These are phyloP conservation scores for Hydrophis major DNA, from an alignment of 2,797 vertebrate species.

Conservation along the genomic window DNA sequence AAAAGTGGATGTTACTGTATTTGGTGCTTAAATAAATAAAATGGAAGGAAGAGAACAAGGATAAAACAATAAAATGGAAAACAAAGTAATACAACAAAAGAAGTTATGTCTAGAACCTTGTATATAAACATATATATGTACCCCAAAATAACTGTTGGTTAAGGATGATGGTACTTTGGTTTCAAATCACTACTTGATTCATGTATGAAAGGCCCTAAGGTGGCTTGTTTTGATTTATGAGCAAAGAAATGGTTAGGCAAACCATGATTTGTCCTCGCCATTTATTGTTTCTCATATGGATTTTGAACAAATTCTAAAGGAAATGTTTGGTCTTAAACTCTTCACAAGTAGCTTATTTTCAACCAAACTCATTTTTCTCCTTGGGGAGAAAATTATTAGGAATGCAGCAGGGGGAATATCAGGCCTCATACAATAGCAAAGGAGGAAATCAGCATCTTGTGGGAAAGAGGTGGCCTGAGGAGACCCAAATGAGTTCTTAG, in stretches of 20 bases:
- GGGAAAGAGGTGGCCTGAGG: too few relatives aligned
- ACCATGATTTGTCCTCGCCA: not conserved
- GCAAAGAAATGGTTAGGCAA: not conserved
- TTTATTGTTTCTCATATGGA: not conserved
- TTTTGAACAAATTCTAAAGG: not conserved
- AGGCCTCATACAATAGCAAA: not conserved
- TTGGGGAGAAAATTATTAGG: not conserved
- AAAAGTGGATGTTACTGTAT: not conserved
- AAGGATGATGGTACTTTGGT: not conserved
- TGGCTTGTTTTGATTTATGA: not conserved
- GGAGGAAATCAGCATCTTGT: not conserved
- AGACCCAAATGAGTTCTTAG: not conserved
- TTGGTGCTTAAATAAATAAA: not conserved
- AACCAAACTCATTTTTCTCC: not conserved
- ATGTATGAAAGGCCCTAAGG: too few relatives aligned
- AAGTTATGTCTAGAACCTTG: not conserved
- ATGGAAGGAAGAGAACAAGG: not conserved
- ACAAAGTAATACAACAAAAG: not conserved
- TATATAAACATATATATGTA: not conserved
- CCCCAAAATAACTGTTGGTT: not conserved
- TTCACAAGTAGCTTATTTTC: not conserved
- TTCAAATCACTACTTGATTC: not conserved
- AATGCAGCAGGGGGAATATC: not conserved
- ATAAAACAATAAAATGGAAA: not conserved
- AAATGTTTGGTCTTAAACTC: not conserved